phyloP scores from a whole-genome alignment of 1,140 invertebrate species.

The Muscidifurax raptorellus region DNA sequence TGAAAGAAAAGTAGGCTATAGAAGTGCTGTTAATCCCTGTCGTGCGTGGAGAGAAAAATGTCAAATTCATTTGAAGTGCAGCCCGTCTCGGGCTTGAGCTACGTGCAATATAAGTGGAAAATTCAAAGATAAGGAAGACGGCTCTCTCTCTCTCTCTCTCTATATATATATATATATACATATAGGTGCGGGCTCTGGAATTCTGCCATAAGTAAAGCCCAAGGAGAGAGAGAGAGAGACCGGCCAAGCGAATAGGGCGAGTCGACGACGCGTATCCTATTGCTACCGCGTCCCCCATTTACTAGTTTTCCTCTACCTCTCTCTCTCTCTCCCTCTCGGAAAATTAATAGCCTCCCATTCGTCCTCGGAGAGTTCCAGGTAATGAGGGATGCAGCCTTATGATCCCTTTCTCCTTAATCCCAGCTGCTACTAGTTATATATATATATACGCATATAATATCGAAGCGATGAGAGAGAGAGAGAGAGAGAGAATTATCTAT shows the following conservation, averaged over 20 bases:
- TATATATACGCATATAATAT: no score
- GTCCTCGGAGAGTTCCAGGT: conserved; percentile 53
- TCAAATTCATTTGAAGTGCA: conserved; percentile 28
- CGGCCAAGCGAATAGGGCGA: conserved; percentile 23
- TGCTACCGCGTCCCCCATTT: conserved; percentile 34
- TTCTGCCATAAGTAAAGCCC: conserved; percentile 41
- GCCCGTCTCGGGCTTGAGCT: background rate
- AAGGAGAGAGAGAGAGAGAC: no score
- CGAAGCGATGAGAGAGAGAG: no score
- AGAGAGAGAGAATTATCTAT: no score
- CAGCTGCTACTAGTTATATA: no score
- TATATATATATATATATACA: no score
- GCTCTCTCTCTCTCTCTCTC: no score
- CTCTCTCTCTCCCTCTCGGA: background rate
- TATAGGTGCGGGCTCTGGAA: background rate
- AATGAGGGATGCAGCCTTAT: conserved; percentile 49
- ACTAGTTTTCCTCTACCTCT: conserved; percentile 34
- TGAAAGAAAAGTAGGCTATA: background rate
- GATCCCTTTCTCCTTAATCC: background rate
- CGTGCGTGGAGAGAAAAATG: background rate
- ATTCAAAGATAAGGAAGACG: conserved; percentile 43
- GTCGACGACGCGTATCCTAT: conserved; percentile 51
- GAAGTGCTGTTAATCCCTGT: background rate
- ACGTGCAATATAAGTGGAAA: conserved; percentile 36
- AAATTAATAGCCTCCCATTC: conserved; percentile 52